Evolutionary conservation across 1,140 invertebrate genomes (phyloP), one percentile per base, ranked within the genome.

Genomic region (Dryas iulia): DNA sequence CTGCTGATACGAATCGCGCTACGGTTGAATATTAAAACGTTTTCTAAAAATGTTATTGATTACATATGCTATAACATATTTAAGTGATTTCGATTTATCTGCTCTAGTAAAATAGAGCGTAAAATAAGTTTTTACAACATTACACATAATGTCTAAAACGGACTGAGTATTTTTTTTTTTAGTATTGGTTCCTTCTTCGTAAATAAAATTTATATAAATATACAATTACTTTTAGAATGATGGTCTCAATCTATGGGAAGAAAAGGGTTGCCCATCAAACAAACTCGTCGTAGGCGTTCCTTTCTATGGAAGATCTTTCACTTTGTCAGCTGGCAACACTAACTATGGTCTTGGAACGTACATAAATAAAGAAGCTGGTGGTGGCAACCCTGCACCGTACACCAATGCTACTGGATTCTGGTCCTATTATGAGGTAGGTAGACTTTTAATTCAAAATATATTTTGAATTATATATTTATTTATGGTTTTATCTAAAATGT

Each of bases 271-370:
- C 76, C 95, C 97, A 0, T 94, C 95, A 4, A 95, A 97, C 76
- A 98, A 98, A 87, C 91, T 99, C 14, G 94, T 98, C 0, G 95
- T 98, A 21, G 97, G 97, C 10, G 93, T 98, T 31, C 96, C 97
- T 0, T 96, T 97, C 84, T 98, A 98, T 77, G 97, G 97, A 0
- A 94, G 96, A 57, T 96, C 95, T 2, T 98, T 95, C 79, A 97
- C 96, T 1, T 87, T 98, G 12, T 95, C 94, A 59, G 93, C 93
- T 39, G 94, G 96, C n/a, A 97, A 97, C 79, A 97, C 93, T 64
- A 96, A 97, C 87, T 96, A 97, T 79, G 94, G 95, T 39, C 93
- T 96, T 28, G 96, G 97, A 39, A 96, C 97, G 10, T 96, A 96
- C 76, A 97, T 97, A 71, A 96, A 97, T 79, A 97, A 97, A 86